phyloP scores from a whole-genome alignment of 2,113 vertebrate species.

The Lycaon pictus region DNA sequence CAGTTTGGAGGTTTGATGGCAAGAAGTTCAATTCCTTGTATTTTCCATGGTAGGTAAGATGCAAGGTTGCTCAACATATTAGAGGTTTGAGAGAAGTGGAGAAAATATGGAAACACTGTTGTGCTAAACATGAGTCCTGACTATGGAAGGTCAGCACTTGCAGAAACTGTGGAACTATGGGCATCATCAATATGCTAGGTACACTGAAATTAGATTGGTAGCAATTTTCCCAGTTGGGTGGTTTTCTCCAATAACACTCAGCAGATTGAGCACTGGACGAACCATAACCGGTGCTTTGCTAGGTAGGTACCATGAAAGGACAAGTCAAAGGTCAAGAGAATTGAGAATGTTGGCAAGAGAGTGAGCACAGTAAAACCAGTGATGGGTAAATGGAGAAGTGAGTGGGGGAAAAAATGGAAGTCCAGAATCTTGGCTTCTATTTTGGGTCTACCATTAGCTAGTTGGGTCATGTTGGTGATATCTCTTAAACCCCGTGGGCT shows the following conservation, averaged over 20 bases:
- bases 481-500: background rate
- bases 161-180: background rate
- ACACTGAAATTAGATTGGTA: background rate
- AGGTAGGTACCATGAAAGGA: background rate
- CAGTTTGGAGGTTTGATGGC: background rate
- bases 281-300: background rate
- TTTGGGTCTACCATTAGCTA: background rate
- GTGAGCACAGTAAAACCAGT: background rate
- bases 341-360: background rate
- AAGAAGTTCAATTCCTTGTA: background rate
- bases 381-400: background rate
- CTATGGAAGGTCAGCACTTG: background rate
- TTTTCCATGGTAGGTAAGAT: background rate
- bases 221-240: background rate
- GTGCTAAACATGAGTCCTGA: background rate
- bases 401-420: background rate
- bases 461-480: background rate
- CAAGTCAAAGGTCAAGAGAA: background rate
- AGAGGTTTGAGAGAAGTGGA: background rate
- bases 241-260: slow-evolving; percentile 11
- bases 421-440: background rate
- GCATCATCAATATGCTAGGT: background rate
- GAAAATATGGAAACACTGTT: background rate
- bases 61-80: background rate
- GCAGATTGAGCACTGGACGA: background rate